These are phyloP conservation scores for Ageneiosus marmoratus DNA, from an alignment of 2,113 vertebrate species.

Conservation along the genomic window DNA sequence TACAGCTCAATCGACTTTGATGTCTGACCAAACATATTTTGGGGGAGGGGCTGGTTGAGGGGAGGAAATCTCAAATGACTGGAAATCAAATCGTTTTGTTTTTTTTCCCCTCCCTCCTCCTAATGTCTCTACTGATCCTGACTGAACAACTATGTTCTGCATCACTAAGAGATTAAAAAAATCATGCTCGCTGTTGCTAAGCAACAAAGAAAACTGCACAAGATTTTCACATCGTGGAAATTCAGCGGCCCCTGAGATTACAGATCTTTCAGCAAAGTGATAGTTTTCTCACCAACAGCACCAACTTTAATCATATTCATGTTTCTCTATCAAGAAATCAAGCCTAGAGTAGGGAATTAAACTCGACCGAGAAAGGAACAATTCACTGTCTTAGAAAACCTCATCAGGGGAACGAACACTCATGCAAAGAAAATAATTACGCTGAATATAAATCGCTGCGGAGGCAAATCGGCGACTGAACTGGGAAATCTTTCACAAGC, in stretches of 20 bases:
- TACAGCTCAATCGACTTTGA: conserved; percentile 70
- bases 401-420: conserved; percentile 11
- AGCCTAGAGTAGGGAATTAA: conserved; percentile 52
- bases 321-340: conserved; percentile 60
- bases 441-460: conserved; percentile 14
- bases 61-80: conserved; percentile 68
- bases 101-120: conserved; percentile 51
- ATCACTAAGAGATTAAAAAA: conserved; percentile 58
- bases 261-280: conserved; percentile 11
- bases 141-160: conserved; percentile 66
- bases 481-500: conserved; percentile 31
- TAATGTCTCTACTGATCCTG: conserved; percentile 50
- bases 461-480: not conserved
- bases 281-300: conserved; percentile 39
- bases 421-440: conserved; percentile 39
- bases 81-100: conserved; percentile 65
- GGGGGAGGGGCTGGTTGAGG: not conserved
- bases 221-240: conserved; percentile 63
- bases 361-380: conserved; percentile 37
- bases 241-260: conserved; percentile 58
- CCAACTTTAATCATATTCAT: conserved; percentile 64
- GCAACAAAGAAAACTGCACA: conserved; percentile 62
- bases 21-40: conserved; percentile 68
- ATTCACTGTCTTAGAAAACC: conserved; percentile 13
- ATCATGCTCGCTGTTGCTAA: conserved; percentile 50